Evolutionary conservation across 1,140 invertebrate genomes (phyloP), one percentile per base, ranked within the genome.

Genomic region (Trichomalopsis sarcophagae): DNA sequence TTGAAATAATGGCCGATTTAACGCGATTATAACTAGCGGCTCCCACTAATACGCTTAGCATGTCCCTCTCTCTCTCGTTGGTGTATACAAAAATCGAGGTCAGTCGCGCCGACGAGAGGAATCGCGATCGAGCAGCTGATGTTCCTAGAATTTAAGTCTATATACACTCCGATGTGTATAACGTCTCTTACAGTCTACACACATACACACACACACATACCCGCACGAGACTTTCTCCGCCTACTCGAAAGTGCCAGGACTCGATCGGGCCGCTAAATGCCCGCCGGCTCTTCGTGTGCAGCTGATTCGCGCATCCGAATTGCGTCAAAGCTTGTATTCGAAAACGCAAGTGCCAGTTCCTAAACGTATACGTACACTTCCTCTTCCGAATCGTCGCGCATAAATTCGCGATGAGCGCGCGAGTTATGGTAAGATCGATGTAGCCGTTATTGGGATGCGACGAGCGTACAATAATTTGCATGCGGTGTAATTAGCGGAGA

Each of bases 71-170:
- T 17, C 17, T 21, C 62, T 66, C n/a, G 62, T 6, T 44, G 40
- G 40, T 5, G 50, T 21, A 40, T 23, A 55, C 62, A 81, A 87
- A 84, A 80, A 88, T 87, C 44, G 87, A 75, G 85, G 86, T 89
- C 86, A 75, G 66, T 44, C 75, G 33, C 47, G 62, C 10, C 30
- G 10, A 74, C 9, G 14, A 62, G 77, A 80, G 27, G 81, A 81
- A 86, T 85, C 78, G 84, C 84, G 80, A 89, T 89, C 80, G 84
- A 76, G 84, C 68, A n/a, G 68, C 84, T 75, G 80, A 79, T 87
- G 87, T 73, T 81, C 80, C 85, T 89, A 88, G 86, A 87, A 87
- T 88, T 86, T 6, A 82, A 75, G 21, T 40, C 40, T 44, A n/a
- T 44, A 44, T 7, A 36, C 9, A 47, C 47, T 11, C 47, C 47